phyloP scores from a whole-genome alignment of 2,888 invertebrate genomes.

The Toxonevra muliebris region DNA sequence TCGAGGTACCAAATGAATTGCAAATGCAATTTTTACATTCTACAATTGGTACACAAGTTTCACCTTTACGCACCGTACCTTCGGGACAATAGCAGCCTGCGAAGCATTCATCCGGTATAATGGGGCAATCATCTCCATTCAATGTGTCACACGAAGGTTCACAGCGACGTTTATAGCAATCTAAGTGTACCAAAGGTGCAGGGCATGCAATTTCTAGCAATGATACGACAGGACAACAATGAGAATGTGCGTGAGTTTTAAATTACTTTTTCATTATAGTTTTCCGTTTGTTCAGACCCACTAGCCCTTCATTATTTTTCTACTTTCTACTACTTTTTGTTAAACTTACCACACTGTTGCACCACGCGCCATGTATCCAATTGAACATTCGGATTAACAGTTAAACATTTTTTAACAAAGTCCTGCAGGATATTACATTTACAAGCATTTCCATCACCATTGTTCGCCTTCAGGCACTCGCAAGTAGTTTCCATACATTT shows the following conservation, averaged over 20 bases:
- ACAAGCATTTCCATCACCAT: conserved; percentile 68
- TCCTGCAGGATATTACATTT: conserved; percentile 76
- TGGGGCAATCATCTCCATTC: conserved; percentile 71
- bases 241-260: not conserved
- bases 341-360: conserved; percentile 69
- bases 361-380: conserved; percentile 76
- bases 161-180: conserved; percentile 82
- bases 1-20: conserved; percentile 80
- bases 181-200: conserved; percentile 80
- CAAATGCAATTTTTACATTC: conserved; percentile 83
- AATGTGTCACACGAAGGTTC: conserved; percentile 78
- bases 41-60: conserved; percentile 74
- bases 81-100: conserved; percentile 88
- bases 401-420: conserved; percentile 79
- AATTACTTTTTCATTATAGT: not conserved
- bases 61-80: conserved; percentile 74
- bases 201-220: conserved; percentile 75
- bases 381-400: conserved; percentile 71
- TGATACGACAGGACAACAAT: not conserved
- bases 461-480: conserved; percentile 72
- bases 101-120: conserved; percentile 75
- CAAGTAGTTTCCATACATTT: conserved; percentile 81
- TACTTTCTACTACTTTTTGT: no score
- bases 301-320: not conserved
- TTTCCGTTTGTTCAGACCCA: not conserved